Base-by-base conservation (phyloP, 2,797 vertebrate genomes). In the Mus spretus region DNA sequence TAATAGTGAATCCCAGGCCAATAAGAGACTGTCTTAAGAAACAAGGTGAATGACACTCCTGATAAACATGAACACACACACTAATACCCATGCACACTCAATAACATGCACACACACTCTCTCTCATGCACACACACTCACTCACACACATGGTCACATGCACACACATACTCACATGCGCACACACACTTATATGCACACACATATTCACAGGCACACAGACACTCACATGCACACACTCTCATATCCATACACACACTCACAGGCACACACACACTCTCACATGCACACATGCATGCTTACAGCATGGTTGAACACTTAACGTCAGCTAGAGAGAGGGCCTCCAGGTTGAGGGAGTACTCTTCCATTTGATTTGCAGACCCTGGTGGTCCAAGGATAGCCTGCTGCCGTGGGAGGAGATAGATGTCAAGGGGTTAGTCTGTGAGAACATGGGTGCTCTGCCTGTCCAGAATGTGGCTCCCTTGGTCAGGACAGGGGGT, bases 341-440 rank as follows among this genome's bases (percentile, higher is more conserved):
- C 34, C 3, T 14, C 67, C 67, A 0, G 12, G 22, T 7, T 26
- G 57, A 89, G 44, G 24, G 53, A 89, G 37, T 50, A 37, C 70
- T 70, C 44, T 89, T 67, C 40, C 1, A 0, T 22, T 63, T 11
- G 24, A 0, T 19, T 57, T 11, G 20, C 8, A 37, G 67, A 44
- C 11, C 80, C 61, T n/a, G 24, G 24, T 13, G 53, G 83, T 34
- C 55, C 0, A 59, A 40, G 80, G 22, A 20, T 6, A 28, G 44
- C n/a, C 24, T 44, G 31, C 0, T 17, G 63, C 24, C 0, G 0
- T 0, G 1, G 70, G 22, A 2, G 17, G 70, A 59, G 28, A 6
- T 4, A 5, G 63, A 47, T 47, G 40, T 63, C 40, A 44, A 19
- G 40, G 26, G 15, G 81, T 50, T 10, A 1, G 50, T 50, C 59